Base-by-base conservation (phyloP, 2,797 vertebrate species). In the Chiroxiphia lanceolata region DNA sequence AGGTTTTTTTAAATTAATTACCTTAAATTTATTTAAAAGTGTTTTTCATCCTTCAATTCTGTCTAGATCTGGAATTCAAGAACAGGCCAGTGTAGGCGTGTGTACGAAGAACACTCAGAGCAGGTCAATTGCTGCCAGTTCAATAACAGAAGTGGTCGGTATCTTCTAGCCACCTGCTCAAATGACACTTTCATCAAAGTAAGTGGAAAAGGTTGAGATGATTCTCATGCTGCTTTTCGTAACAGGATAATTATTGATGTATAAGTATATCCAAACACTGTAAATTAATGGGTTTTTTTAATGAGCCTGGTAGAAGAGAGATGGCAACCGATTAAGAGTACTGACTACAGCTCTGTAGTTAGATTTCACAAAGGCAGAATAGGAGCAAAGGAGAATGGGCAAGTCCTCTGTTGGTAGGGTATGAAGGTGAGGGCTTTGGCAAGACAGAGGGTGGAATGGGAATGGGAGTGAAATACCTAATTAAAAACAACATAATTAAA, bases 101-200 rank as follows among this genome's bases (percentile, higher is more conserved):
- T 95, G 7, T 99, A 99, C 18, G 96, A 97, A 11, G 99, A 98
- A 40, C 99, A 99, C 16, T 93, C 97, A 0, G 99, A 99, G 95
- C 99, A 99, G 94, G 98, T 99, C 95, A 99, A 98, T 72, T 99
- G 99, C 97, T 99, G 99, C 95, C 98, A 98, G 96, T 99, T 99
- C 89, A 99, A 98, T 85, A 99, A 99, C 95, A 97, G 82, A 3
- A 81, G 94, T 44, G 96, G 77, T 8, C 98, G 96, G 63, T 97
- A 98, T 91, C 98, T 99, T 60, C 98, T 99, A 94, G 99, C 98
- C 89, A 99, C 99, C 56, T 99, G 98, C 92, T 99, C 99, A 68
- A 98, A 98, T 44, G 99, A 99, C 96, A 96, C 67, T 38, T 93
- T 95, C 82, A 67, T 98, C 84, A 99, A 99, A 98, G 99, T 99